A percentile compares a stretch with the other conserved stretches of the same genome.
Evolutionary conservation across 2,113 vertebrate genomes (phyloP).

Genomic region (Andinoacara biseriatus): DNA sequence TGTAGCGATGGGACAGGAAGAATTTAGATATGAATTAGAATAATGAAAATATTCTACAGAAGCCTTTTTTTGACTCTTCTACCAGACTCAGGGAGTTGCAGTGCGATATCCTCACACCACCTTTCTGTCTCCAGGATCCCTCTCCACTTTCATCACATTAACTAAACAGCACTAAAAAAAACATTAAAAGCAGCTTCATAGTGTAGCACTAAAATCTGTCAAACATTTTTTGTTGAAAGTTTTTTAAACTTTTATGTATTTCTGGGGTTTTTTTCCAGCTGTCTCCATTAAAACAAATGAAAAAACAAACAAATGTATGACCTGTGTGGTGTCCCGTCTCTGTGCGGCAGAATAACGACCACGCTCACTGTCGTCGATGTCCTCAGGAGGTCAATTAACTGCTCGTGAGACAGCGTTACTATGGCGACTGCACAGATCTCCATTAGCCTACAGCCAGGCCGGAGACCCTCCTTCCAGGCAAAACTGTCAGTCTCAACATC

Average conservation of each 20-base stretch:
- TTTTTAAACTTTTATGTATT: neutral
- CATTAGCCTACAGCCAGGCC: conserved; percentile 18
- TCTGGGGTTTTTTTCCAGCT: neutral
- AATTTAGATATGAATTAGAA: neutral
- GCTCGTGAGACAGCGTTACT: neutral
- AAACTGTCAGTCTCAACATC: neutral
- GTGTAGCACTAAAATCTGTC: neutral
- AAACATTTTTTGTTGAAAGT: neutral
- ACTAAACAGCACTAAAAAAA: neutral
- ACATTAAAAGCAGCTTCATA: no score
- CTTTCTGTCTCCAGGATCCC: neutral
- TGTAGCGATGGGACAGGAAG: neutral
- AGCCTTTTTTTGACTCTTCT: neutral
- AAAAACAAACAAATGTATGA: neutral
- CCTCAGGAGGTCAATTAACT: conserved; percentile 29
- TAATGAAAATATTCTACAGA: neutral
- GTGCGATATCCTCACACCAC: neutral
- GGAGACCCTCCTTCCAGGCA: conserved; percentile 20
- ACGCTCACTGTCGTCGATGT: neutral
- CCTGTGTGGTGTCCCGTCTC: conserved; percentile 14
- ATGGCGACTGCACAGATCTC: neutral
- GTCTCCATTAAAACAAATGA: neutral
- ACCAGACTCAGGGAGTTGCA: neutral
- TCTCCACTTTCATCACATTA: neutral
- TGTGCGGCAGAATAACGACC: neutral